phyloP scores from a whole-genome alignment of 1,140 invertebrate species.

The Ips nitidus region DNA sequence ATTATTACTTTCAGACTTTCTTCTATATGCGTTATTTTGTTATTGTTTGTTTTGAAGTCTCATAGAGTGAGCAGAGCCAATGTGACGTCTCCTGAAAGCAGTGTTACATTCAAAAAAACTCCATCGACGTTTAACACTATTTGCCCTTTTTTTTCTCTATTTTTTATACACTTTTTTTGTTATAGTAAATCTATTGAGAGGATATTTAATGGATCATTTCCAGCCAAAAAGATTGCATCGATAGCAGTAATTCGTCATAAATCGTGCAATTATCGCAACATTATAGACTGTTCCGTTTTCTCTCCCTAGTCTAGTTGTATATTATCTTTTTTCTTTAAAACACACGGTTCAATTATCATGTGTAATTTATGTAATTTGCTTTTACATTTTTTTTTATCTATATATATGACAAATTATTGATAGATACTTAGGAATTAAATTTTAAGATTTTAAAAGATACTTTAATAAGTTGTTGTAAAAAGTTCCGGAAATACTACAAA shows the following conservation, averaged over 20 bases:
- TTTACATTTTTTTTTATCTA: slow-evolving; percentile 10
- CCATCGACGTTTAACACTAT: no score
- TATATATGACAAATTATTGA: slow-evolving; percentile 9
- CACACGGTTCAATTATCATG: neutral
- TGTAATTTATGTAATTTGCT: slow-evolving; percentile 6
- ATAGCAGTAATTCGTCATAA: slow-evolving; percentile 3
- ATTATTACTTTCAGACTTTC: no score
- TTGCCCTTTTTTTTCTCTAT: no score
- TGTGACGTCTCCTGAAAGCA: no score
- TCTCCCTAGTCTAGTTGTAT: slow-evolving; percentile 3
- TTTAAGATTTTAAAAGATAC: slow-evolving; percentile 4
- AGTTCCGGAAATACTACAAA: neutral
- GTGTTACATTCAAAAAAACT: no score
- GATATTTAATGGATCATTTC: neutral
- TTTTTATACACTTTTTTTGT: no score
- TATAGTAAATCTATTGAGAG: no score
- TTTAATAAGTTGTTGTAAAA: slow-evolving; percentile 6
- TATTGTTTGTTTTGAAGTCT: no score
- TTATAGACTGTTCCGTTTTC: neutral
- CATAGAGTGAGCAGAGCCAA: no score
- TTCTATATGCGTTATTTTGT: no score
- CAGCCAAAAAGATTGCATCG: neutral
- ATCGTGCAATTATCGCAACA: neutral
- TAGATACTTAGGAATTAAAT: slow-evolving; percentile 6
- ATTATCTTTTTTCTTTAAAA: neutral